These are phyloP conservation scores for Heterohyrax brucei DNA, from an alignment of 2,797 vertebrate genomes.

Conservation along the genomic window DNA sequence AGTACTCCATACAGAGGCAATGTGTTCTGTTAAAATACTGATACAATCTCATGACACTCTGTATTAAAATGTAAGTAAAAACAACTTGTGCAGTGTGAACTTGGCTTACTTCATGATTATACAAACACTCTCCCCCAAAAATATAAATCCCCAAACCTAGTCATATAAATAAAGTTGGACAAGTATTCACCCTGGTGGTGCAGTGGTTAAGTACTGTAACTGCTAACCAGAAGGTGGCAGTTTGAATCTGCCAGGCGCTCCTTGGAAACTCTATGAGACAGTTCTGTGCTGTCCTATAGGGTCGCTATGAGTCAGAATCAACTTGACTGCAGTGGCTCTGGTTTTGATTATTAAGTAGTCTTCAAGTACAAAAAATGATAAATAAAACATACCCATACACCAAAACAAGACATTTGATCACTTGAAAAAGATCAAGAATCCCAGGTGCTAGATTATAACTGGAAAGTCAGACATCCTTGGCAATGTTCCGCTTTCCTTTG, in stretches of 20 bases:
- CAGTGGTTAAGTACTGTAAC: no score
- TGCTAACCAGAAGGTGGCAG: no score
- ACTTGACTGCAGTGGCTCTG: no score
- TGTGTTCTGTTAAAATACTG: neutral
- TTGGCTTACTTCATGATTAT: neutral
- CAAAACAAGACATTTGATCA: neutral
- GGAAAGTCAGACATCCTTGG: neutral
- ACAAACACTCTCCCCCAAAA: neutral
- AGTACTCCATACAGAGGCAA: no score
- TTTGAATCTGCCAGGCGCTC: no score
- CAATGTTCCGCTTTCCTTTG: neutral
- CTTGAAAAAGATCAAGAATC: neutral
- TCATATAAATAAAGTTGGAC: neutral
- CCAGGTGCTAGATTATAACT: neutral
- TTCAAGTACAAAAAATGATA: neutral
- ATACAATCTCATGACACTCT: neutral
- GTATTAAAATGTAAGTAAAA: neutral
- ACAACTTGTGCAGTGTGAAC: neutral
- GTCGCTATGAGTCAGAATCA: no score
- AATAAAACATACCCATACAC: neutral
- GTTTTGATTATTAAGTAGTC: no score
- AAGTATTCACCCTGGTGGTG: neutral
- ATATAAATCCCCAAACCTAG: neutral
- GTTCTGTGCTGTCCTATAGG: no score
- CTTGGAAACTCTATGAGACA: no score